Base-by-base conservation (phyloP, 2,113 vertebrate genomes). In the Corapipo altera region DNA sequence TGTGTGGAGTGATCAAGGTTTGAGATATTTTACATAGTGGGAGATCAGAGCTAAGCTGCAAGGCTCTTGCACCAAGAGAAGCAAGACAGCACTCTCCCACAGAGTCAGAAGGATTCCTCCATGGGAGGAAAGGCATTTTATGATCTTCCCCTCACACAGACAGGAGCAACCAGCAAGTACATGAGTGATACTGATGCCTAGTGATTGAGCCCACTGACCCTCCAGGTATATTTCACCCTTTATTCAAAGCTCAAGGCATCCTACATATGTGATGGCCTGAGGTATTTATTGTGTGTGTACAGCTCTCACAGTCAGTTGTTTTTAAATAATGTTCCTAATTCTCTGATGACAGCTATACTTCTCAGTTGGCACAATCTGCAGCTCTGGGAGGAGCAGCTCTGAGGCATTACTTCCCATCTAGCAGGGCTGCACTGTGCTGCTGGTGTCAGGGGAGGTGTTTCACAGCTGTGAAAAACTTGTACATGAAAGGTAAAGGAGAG, bases 21-120 rank as follows among this genome's bases (percentile, higher is more conserved):
- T 67, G 24, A 52, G 28, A n/a, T 72, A 41, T 2, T 75, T 35
- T 27, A 4, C 12, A 7, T 0, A 64, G 24, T 15, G 19, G n/a
- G 32, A 72, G 30, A 48, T 61, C 12, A 82, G 28, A 24, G 20
- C 71, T 57, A 48, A 75, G 39, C 15, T 86, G n/a, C 1, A 3
- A 70, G 32, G 33, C 23, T 79, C 30, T 43, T 41, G 14, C 3
- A 18, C 15, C 3, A 15, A 28, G 12, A n/a, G 24, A 32, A 44
- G 12, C 1, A 3, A 73, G 35, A 30, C 37, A 93, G 23, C 46
- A 66, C 0, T 0, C n/a, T 58, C 18, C 18, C 8, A 43, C 4
- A 62, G n/a, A 61, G 49, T 14, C 51, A 69, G 37, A n/a, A 67
- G 41, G 14, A 54, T 49, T 61, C 18, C 26, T 46, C 3, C 4